Conservation (phyloP, 2,113 vertebrate genomes). For the Pseudorhombus dupliciocellatus region DNA sequence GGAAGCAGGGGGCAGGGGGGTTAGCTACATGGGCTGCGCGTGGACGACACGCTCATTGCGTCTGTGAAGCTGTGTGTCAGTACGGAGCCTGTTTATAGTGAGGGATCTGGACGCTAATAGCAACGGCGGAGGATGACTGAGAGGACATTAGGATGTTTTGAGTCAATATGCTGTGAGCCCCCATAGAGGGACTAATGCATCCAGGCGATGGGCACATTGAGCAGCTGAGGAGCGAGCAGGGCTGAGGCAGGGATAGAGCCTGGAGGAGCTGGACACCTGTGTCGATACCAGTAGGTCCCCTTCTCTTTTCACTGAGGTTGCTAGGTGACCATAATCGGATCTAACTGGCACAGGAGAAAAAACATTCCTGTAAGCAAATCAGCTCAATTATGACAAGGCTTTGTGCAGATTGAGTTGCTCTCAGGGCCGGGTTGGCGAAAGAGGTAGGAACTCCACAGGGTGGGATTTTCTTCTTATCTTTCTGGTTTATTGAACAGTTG, state of each 20-base stretch:
- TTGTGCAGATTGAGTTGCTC: conserved; percentile 27
- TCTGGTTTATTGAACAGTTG: conserved; percentile 31
- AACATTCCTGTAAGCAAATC: conserved; percentile 65
- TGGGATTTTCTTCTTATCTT: conserved; percentile 63
- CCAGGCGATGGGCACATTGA: conserved; percentile 28
- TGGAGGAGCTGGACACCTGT: conserved; percentile 23
- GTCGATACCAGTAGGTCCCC: conserved; percentile 37
- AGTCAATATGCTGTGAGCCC: conserved; percentile 39
- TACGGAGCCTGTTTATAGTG: too few species aligned
- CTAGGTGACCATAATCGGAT: conserved; percentile 66
- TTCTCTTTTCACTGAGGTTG: conserved; percentile 59
- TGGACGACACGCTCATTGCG: not conserved
- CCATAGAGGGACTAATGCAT: conserved; percentile 42
- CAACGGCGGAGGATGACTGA: conserved; percentile 7
- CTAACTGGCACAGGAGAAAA: conserved; percentile 55
- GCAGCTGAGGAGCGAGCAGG: conserved; percentile 17
- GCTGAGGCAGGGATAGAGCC: conserved; percentile 19
- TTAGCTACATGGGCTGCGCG: not conserved
- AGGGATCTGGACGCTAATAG: not conserved
- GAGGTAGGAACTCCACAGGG: conserved; percentile 35
- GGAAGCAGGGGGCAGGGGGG: not conserved
- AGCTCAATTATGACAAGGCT: conserved; percentile 33
- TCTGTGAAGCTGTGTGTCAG: not conserved
- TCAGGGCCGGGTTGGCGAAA: conserved; percentile 29
- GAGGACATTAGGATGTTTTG: conserved; percentile 35